Evolutionary conservation across 1,140 invertebrate species (phyloP).

Genomic region (Agrilus planipennis): DNA sequence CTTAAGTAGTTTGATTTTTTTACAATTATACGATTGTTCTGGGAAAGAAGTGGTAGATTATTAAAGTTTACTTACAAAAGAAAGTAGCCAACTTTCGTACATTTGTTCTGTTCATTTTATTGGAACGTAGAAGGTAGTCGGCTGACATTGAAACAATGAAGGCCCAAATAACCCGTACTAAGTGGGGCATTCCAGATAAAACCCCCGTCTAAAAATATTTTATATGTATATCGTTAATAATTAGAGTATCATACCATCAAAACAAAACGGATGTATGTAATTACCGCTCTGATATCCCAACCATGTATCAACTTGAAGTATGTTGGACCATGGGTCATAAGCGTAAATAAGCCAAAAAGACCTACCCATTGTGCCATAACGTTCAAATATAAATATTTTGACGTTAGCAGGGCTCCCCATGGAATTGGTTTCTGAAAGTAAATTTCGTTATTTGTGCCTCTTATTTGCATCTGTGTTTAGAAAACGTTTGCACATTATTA

Average conservation of each 20-base stretch:
- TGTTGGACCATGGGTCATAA: constrained; percentile 73
- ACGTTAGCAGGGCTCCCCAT: constrained; percentile 61
- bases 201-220: constrained; percentile 44
- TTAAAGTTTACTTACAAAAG: constrained; percentile 45
- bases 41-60: no score
- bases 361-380: constrained; percentile 65
- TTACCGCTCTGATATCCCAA: constrained; percentile 65
- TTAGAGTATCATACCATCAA: no score
- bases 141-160: constrained; percentile 44
- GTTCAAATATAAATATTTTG: constrained; percentile 65
- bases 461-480: no score
- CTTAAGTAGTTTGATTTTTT: no score
- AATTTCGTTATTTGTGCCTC: no score
- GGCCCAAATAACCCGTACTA: constrained; percentile 49
- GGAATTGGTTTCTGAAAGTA: constrained; percentile 43
- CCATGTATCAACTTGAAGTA: constrained; percentile 77
- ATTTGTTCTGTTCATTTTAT: constrained; percentile 46
- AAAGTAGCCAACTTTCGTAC: constrained; percentile 50
- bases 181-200: constrained; percentile 51
- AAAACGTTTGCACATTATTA: no score
- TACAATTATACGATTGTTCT: no score
- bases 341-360: constrained; percentile 76
- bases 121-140: constrained; percentile 46
- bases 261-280: no score
- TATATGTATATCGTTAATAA: constrained; percentile 8